A percentile compares a stretch with the other conserved stretches of the same genome.
These are phyloP conservation scores for Callosobruchus maculatus DNA, from an alignment of 2,888 invertebrate species.

Conservation along the genomic window DNA sequence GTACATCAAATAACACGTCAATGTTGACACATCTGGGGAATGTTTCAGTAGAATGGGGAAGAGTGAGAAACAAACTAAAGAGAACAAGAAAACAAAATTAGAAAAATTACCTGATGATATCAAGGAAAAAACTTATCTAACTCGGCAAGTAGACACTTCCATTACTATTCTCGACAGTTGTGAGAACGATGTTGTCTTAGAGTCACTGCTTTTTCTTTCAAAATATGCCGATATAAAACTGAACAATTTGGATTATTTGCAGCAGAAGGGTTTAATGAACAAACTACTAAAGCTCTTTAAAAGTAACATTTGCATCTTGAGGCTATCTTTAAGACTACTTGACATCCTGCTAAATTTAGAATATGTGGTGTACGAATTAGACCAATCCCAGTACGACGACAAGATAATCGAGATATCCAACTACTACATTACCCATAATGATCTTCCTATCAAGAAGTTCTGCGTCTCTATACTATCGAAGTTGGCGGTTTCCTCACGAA, in stretches of 20 bases:
- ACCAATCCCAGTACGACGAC: slow-evolving; percentile 32
- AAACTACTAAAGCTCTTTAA: slow-evolving; percentile 30
- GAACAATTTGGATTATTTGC: slow-evolving; percentile 30
- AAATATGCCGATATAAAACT: slow-evolving; percentile 35
- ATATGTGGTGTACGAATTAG: slow-evolving; percentile 31
- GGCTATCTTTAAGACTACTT: slow-evolving; percentile 32
- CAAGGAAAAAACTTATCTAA: slow-evolving; percentile 35
- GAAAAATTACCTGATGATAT: slow-evolving; percentile 22
- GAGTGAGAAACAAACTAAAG: neutral
- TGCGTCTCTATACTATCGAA: slow-evolving; percentile 30
- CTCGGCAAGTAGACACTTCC: slow-evolving; percentile 37
- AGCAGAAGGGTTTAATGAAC: slow-evolving; percentile 29
- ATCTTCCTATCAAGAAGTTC: slow-evolving; percentile 30
- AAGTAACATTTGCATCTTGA: slow-evolving; percentile 34
- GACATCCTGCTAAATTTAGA: slow-evolving; percentile 28
- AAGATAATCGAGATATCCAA: slow-evolving; percentile 30
- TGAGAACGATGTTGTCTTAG: slow-evolving; percentile 33
- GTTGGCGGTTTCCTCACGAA: slow-evolving; percentile 27
- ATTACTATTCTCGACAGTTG: slow-evolving; percentile 34
- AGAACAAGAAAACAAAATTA: slow-evolving; percentile 12
- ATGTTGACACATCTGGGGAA: neutral
- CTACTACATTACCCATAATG: slow-evolving; percentile 30
- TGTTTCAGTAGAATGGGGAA: neutral
- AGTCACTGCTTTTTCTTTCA: slow-evolving; percentile 35
- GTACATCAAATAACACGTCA: neutral